Conservation (phyloP, 2,113 vertebrate species). For the Prunella himalayana region DNA sequence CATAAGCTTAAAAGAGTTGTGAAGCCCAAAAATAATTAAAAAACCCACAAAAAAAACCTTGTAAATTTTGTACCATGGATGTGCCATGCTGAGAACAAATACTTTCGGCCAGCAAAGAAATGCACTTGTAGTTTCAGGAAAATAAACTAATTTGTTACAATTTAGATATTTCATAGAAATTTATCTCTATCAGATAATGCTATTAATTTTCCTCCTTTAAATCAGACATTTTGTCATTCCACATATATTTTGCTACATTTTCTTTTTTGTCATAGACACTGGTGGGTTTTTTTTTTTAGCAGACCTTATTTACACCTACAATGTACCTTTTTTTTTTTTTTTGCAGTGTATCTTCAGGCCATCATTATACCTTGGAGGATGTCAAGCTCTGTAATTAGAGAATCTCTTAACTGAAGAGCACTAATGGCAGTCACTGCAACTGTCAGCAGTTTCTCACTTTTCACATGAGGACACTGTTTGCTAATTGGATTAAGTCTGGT, state of each 20-base stretch:
- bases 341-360: not conserved
- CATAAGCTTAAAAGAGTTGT: not conserved
- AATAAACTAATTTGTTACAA: not conserved
- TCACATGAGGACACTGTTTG: conserved; percentile 45
- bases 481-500: conserved; percentile 70
- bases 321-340: not conserved
- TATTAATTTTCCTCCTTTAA: not conserved
- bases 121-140: not conserved
- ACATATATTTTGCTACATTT: not conserved
- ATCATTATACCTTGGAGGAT: not conserved
- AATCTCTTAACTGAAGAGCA: conserved; percentile 31
- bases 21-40: not conserved
- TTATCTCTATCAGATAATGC: not conserved
- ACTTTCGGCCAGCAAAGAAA: not conserved
- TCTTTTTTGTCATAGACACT: not conserved
- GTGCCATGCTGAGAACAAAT: not conserved
- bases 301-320: not conserved
- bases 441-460: conserved; percentile 66
- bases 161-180: not conserved
- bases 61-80: not conserved
- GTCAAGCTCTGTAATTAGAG: conserved; percentile 50
- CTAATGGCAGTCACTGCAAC: conserved; percentile 37
- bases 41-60: not conserved
- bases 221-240: not conserved
- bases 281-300: not conserved